These are phyloP conservation scores for Channa striata DNA, from an alignment of 2,797 vertebrate genomes.

Conservation along the genomic window DNA sequence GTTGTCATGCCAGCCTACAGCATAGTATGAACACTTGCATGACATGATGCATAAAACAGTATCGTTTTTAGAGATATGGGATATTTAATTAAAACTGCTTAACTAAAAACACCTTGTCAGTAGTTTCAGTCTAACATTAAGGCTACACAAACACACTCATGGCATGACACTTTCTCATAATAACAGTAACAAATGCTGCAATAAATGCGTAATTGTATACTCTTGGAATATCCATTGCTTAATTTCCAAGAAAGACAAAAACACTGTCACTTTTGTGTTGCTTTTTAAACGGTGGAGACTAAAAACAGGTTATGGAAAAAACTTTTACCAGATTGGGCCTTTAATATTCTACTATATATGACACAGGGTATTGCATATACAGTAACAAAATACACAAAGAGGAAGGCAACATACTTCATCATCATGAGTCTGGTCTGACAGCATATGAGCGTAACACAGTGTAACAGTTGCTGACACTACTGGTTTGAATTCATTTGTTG, in stretches of 20 bases:
- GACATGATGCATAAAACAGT: not conserved
- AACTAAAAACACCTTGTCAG: not conserved
- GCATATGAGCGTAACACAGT: conserved; percentile 59
- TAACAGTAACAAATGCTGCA: not conserved
- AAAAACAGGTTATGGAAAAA: not conserved
- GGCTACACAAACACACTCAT: not conserved
- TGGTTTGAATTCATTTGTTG: conserved; percentile 20
- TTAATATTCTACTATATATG: conserved; percentile 40
- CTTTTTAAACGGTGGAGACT: not conserved
- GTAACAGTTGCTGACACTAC: conserved; percentile 57
- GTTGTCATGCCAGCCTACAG: not conserved
- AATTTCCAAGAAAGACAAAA: not conserved
- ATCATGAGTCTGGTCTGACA: conserved; percentile 48
- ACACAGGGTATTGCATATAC: conserved; percentile 60
- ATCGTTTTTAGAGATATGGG: not conserved
- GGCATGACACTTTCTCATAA: not conserved
- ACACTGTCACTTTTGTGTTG: not conserved
- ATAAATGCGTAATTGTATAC: not conserved
- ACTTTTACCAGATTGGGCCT: conserved; percentile 53
- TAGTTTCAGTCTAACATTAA: not conserved
- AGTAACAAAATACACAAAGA: conserved; percentile 39
- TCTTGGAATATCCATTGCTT: not conserved
- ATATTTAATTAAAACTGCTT: not conserved
- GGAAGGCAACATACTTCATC: conserved; percentile 67
- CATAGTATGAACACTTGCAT: not conserved